A percentile compares a stretch with the other conserved stretches of the same genome.
Evolutionary conservation across 2,797 vertebrate species (phyloP).

Genomic region (Mormyrops boulengeri): DNA sequence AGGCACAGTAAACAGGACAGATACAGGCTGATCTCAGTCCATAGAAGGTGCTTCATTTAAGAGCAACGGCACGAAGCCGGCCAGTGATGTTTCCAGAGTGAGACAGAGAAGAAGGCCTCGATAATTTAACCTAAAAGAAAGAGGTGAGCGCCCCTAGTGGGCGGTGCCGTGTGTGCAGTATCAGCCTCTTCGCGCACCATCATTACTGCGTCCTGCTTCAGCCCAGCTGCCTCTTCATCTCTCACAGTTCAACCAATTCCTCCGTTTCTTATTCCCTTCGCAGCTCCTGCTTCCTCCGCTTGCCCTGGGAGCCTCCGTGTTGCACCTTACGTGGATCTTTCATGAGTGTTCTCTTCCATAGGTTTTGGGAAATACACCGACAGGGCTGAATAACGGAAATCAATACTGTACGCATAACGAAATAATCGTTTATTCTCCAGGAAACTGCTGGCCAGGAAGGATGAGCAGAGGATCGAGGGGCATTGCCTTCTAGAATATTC

Average conservation of each 20-base stretch:
- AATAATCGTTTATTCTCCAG: neutral
- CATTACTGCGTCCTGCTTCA: neutral
- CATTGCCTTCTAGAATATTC: neutral
- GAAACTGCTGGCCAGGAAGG: neutral
- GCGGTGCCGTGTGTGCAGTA: neutral
- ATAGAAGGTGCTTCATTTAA: neutral
- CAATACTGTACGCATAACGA: neutral
- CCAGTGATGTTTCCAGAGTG: neutral
- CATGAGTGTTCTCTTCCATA: neutral
- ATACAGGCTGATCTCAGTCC: neutral
- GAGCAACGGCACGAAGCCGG: neutral
- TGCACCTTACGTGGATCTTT: neutral
- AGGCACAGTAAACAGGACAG: neutral
- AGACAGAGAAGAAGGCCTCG: neutral
- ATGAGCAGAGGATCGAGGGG: neutral
- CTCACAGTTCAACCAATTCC: neutral
- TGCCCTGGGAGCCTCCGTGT: neutral
- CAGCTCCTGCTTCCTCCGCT: neutral
- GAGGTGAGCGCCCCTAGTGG: neutral
- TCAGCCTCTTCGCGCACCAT: neutral
- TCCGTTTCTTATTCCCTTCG: neutral
- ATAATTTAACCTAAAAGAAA: neutral
- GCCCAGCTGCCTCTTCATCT: neutral
- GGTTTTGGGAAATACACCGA: neutral
- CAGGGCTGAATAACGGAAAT: neutral